These are phyloP conservation scores for Prionailurus bengalensis DNA, from an alignment of 2,113 vertebrate species.

Conservation along the genomic window DNA sequence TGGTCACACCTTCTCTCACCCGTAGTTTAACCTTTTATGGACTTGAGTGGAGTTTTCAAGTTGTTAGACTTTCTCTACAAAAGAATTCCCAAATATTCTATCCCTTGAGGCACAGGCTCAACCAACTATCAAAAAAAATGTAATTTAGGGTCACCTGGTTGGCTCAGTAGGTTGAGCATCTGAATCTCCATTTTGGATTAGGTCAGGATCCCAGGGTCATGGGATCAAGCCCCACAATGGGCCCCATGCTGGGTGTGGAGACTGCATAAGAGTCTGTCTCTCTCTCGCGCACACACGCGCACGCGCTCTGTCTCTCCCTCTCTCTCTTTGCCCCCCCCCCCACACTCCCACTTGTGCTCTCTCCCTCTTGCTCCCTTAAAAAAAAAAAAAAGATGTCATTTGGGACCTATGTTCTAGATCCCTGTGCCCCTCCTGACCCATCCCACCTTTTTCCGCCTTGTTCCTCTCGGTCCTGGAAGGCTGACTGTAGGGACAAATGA, in stretches of 20 bases:
- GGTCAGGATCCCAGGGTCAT: no score
- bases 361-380: no score
- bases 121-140: neutral
- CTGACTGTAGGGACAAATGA: neutral
- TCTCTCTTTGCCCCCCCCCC: no score
- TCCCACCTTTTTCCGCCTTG: neutral
- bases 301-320: no score
- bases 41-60: neutral
- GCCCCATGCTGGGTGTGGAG: no score
- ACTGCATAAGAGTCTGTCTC: no score
- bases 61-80: neutral
- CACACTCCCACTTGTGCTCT: no score
- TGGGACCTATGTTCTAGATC: neutral
- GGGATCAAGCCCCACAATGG: no score
- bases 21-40: neutral
- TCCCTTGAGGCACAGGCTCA: neutral
- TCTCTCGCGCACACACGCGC: no score
- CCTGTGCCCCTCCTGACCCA: neutral
- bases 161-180: no score
- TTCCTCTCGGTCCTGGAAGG: neutral
- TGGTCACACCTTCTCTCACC: constrained; percentile 16
- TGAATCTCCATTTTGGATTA: no score
- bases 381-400: neutral
- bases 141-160: no score
- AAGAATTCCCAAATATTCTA: neutral